These are phyloP conservation scores for Nemotelus nigrinus DNA, from an alignment of 2,888 invertebrate genomes.

Conservation along the genomic window DNA sequence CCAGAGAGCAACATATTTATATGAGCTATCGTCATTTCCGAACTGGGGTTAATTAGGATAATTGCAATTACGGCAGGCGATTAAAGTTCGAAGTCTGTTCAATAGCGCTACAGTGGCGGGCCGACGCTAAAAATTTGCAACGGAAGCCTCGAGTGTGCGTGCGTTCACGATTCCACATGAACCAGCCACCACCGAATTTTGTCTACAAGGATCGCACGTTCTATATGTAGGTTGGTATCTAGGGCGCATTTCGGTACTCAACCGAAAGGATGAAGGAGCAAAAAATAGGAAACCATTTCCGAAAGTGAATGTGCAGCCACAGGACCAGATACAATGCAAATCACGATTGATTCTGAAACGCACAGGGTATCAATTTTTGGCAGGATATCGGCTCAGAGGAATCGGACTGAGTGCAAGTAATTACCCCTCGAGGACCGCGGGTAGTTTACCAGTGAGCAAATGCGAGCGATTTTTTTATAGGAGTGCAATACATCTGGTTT, in stretches of 20 bases:
- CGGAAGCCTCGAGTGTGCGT: background rate
- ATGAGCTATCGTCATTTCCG: background rate
- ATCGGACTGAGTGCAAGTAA: background rate
- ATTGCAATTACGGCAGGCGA: conserved; percentile 27
- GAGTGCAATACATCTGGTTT: too few relatives aligned
- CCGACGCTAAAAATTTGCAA: background rate
- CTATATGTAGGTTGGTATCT: too few relatives aligned
- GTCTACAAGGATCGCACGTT: too few relatives aligned
- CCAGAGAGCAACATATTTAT: too few relatives aligned
- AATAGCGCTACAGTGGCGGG: background rate
- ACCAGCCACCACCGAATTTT: background rate
- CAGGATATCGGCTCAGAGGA: conserved; percentile 6
- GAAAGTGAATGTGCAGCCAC: conserved; percentile 19
- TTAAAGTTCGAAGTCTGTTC: conserved; percentile 2
- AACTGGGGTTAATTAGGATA: conserved; percentile 7
- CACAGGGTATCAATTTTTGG: background rate
- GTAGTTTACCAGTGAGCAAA: background rate
- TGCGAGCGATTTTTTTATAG: background rate
- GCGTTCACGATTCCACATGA: background rate
- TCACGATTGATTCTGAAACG: conserved; percentile 1
- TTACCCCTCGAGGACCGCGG: conserved; percentile 2
- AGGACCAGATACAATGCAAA: background rate
- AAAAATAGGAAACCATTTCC: background rate
- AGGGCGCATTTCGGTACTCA: background rate
- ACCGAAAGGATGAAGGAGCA: background rate